Conservation (phyloP, 2,888 invertebrate species). For the Ommatoiulus sabulosus region DNA sequence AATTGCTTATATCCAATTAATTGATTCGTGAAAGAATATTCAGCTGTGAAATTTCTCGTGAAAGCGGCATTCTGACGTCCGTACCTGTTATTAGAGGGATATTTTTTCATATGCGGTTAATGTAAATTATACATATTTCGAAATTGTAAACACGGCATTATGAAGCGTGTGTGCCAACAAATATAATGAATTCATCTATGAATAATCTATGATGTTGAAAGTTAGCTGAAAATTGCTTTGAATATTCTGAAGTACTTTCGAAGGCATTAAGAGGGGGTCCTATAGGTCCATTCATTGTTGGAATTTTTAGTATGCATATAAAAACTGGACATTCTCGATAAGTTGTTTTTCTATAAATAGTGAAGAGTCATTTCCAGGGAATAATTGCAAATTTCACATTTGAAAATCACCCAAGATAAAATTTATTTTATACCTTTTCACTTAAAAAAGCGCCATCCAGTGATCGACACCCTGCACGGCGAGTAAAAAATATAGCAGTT, state of each 20-base stretch:
- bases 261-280: too few relatives aligned
- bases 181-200: neutral
- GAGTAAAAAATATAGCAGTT: too few relatives aligned
- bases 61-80: neutral
- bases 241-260: neutral
- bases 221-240: neutral
- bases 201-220: neutral
- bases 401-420: too few relatives aligned
- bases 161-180: neutral
- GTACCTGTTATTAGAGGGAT: constrained; percentile 16
- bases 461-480: too few relatives aligned
- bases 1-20: neutral
- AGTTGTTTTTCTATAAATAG: too few relatives aligned
- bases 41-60: constrained; percentile 34
- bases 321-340: too few relatives aligned
- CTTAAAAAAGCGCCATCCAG: too few relatives aligned
- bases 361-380: too few relatives aligned
- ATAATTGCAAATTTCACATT: too few relatives aligned
- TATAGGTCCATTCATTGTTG: too few relatives aligned
- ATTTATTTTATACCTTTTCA: too few relatives aligned
- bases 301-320: too few relatives aligned
- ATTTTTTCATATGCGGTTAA: neutral
- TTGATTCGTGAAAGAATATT: neutral
- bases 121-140: constrained; percentile 16
- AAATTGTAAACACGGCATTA: constrained; percentile 17